phyloP scores from a whole-genome alignment of 2,797 vertebrate genomes.

The Clarias platycephalus region DNA sequence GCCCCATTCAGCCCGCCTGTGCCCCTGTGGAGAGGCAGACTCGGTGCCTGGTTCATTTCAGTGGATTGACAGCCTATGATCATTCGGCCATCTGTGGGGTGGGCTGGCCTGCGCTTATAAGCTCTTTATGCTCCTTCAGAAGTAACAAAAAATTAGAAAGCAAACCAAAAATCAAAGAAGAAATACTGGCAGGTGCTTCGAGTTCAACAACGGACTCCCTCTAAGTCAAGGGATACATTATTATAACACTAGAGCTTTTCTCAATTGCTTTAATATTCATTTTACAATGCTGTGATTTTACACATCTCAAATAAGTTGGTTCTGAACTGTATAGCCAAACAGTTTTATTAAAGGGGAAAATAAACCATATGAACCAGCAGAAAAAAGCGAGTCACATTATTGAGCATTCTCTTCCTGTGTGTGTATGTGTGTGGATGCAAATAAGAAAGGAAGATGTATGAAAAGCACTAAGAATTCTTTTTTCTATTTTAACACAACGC shows the following conservation, averaged over 20 bases:
- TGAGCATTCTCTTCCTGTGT: neutral
- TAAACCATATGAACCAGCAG: neutral
- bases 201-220: conserved; percentile 51
- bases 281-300: neutral
- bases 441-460: neutral
- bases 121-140: conserved; percentile 67
- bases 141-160: conserved; percentile 54
- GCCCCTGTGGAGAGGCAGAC: conserved; percentile 76
- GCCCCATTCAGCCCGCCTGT: conserved; percentile 83
- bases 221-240: conserved; percentile 18
- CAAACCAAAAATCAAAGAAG: conserved; percentile 27
- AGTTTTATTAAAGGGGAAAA: neutral
- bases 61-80: conserved; percentile 93
- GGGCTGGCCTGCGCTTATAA: conserved; percentile 65
- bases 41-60: conserved; percentile 90
- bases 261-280: neutral
- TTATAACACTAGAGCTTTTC: neutral
- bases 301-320: neutral
- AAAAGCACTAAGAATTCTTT: neutral
- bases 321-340: neutral
- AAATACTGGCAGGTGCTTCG: conserved; percentile 48
- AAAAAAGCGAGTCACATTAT: neutral
- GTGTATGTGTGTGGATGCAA: neutral
- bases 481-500: neutral
- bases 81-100: conserved; percentile 89